Evolutionary conservation across 2,888 invertebrate species (phyloP), one percentile per base, ranked within the genome.

Genomic region (Brachycybe producta): DNA sequence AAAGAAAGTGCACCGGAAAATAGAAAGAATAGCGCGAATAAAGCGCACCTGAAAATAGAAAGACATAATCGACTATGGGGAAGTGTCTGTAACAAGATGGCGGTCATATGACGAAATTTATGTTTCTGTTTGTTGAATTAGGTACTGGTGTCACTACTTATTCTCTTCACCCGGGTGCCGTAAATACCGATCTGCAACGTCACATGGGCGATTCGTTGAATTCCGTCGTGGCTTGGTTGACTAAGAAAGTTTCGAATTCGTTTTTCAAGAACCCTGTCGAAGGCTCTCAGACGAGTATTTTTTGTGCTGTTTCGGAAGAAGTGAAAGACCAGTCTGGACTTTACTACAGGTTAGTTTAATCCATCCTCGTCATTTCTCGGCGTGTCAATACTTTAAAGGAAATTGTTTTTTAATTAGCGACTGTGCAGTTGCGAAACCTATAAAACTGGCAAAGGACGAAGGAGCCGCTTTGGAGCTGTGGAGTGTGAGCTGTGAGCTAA

Each of bases 261-360:
- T 52, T 52, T 45, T 65, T 65, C 60, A 68, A 68, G 55, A 61
- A 62, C 5, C 52, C 66, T 1, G 61, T 61, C 13, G 66, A 67
- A 57, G 71, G 70, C 3, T 82, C 84, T 0, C 84, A 84, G 67
- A 83, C 84, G 1, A 75, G 76, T 0, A 73, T 85, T 50, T 76
- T 83, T 63, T 84, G 82, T 60, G 63, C 67, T 26, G 60, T 69
- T 1, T 63, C 63, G 26, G 62, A 63, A 38, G 61, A 60, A 13
- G 19, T 53, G 24, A 19, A 51, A 24, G 17, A 53, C 28, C 13
- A 43, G 35, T 30, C 52, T 8, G 53, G 50, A 24, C 26, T 41
- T 8, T 49, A 49, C 30, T 49, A 41, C 42, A 49, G 41, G 49
- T 49, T n/a, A n/a, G n/a, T n/a, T n/a, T n/a, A n/a, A n/a, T n/a